phyloP scores from a whole-genome alignment of 2,797 vertebrate genomes.

The Sebastolobus alascanus region DNA sequence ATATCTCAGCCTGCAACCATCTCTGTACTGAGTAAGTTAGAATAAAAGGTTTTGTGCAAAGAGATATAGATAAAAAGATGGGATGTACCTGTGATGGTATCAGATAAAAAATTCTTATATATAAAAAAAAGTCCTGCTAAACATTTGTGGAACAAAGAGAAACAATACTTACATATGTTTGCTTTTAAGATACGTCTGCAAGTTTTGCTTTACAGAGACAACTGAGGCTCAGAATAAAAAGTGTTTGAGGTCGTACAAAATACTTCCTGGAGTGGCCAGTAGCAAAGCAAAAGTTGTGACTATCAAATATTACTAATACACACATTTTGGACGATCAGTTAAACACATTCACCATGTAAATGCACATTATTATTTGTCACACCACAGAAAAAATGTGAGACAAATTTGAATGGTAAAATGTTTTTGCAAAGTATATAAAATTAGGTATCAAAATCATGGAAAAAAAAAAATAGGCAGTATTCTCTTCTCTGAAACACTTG shows the following conservation, averaged over 20 bases:
- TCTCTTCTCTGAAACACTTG: too few relatives aligned
- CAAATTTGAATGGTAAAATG: too few relatives aligned
- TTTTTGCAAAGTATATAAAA: too few relatives aligned
- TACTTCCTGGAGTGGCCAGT: slow-evolving; percentile 1
- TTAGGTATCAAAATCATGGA: too few relatives aligned
- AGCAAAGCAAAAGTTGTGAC: slow-evolving; percentile 26
- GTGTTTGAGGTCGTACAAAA: too few relatives aligned
- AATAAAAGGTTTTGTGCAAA: neutral
- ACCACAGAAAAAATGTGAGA: too few relatives aligned
- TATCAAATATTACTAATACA: slow-evolving; percentile 13
- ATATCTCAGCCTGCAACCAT: slow-evolving; percentile 39
- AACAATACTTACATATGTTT: neutral
- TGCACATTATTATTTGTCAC: too few relatives aligned
- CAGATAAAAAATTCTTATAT: neutral
- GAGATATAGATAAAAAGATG: neutral
- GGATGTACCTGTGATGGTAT: neutral
- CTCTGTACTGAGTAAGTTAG: slow-evolving; percentile 59
- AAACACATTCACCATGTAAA: too few relatives aligned
- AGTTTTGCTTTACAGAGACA: too few relatives aligned
- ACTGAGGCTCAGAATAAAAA: too few relatives aligned
- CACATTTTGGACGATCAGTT: too few relatives aligned
- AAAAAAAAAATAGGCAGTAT: too few relatives aligned
- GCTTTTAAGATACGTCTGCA: neutral
- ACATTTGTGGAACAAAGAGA: neutral
- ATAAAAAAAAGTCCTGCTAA: neutral